phyloP scores from a whole-genome alignment of 2,113 vertebrate genomes.

The Isurus oxyrinchus region DNA sequence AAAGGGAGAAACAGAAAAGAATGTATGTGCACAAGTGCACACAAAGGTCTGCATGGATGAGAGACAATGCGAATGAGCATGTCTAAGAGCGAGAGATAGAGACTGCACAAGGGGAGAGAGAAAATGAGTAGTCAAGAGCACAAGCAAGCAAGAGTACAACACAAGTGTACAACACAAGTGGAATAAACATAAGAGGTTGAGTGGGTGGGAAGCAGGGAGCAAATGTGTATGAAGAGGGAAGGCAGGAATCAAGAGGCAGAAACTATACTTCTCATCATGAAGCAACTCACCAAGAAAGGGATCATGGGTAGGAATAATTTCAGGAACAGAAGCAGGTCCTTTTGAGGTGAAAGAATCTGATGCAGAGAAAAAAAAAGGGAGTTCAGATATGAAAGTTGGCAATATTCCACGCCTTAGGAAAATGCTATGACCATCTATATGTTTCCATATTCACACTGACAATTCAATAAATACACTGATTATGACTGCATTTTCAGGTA shows the following conservation, averaged over 20 bases:
- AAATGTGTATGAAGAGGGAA: no score
- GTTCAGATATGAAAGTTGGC: neutral
- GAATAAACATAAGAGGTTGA: neutral
- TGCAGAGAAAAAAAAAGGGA: neutral
- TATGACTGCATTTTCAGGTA: neutral
- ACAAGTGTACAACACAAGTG: neutral
- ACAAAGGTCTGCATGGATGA: neutral
- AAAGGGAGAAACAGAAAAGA: neutral
- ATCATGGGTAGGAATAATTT: neutral
- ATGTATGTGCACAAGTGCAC: neutral
- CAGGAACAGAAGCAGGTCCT: slow-evolving; percentile 33
- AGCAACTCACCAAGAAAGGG: slow-evolving; percentile 32
- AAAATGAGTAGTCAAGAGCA: neutral
- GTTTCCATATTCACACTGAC: neutral
- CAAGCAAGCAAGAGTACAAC: neutral
- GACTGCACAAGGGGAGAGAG: neutral
- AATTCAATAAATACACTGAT: neutral
- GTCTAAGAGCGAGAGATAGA: neutral
- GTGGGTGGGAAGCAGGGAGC: neutral
- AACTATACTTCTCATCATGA: neutral
- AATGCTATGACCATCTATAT: no score
- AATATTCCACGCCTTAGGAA: neutral
- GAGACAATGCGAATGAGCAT: neutral
- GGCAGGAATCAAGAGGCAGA: neutral
- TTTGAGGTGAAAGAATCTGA: slow-evolving; percentile 34